Evolutionary conservation across 2,113 vertebrate species (phyloP).

Genomic region (Phyllopteryx taeniolatus): DNA sequence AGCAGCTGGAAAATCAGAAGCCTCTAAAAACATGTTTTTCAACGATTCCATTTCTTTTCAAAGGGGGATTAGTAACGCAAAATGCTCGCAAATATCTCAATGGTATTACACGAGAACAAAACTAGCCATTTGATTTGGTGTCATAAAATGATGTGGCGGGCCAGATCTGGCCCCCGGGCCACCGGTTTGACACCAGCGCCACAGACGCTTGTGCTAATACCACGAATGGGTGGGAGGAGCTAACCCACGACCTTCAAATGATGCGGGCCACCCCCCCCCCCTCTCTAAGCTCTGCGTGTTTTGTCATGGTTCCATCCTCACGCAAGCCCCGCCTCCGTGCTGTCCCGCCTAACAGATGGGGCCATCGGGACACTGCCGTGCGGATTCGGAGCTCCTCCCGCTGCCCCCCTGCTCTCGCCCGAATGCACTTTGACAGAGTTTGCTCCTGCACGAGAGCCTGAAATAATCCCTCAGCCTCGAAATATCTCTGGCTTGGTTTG

Average conservation of each 20-base stretch:
- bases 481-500: too few species aligned
- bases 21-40: too few species aligned
- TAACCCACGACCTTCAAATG: constrained; percentile 13
- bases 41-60: too few species aligned
- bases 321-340: constrained; percentile 18
- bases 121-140: too few species aligned
- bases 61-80: too few species aligned
- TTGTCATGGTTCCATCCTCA: constrained; percentile 41
- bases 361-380: constrained; percentile 20
- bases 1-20: too few species aligned
- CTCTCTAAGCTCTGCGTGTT: constrained; percentile 22
- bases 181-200: too few species aligned
- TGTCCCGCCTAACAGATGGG: constrained; percentile 45
- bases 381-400: constrained; percentile 8
- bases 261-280: constrained; percentile 15
- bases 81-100: too few species aligned
- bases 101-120: too few species aligned
- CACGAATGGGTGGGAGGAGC: constrained; percentile 17
- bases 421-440: constrained; percentile 63
- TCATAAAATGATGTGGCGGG: too few species aligned
- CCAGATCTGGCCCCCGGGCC: too few species aligned
- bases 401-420: constrained; percentile 48
- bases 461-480: constrained; percentile 38
- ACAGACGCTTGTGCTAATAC: neutral
- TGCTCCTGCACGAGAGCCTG: constrained; percentile 32